Base-by-base conservation (phyloP, 2,888 invertebrate genomes). In the Patella caerulea region DNA sequence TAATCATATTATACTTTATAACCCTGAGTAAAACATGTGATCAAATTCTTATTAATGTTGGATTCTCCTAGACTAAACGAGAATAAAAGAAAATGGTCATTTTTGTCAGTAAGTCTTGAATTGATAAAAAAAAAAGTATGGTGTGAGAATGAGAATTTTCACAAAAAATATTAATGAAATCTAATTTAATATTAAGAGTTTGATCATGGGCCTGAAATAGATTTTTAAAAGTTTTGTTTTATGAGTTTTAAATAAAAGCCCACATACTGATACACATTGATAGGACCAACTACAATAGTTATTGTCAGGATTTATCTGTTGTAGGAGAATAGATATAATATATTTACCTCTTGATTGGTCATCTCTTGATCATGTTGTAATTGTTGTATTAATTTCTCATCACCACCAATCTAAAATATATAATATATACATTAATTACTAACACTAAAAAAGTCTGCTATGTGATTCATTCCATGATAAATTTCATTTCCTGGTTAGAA, bases 341-440 rank as follows among this genome's bases (percentile, higher is more conserved):
- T 65, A 76, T 83, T 78, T 80, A 90, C 90, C 89, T 90, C 90
- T 75, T 89, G 89, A 19, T 88, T 79, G 7, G 89, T 85, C 74
- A 90, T 87, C 79, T 90, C 88, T 79, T 89, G 88, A 74, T 89
- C 89, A 83, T 89, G 86, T 77, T 88, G 87, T 29, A 89, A 81
- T 76, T 89, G 86, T 65, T 89, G 88, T 45, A 90, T 87, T 24
- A 80, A 86, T 79, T 90, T 91, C 74, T 87, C 89, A 81, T 86
- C 88, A 71, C 85, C 82, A 3, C 80, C 79, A 77, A 86, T 85
- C 90, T 90, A 79, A 52, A 86, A 83, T 69, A 74, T 12, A 77
- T 77, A 71, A 59, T 14, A 54, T 56, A 24, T 45, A 34, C 5
- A 34, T 34, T 4, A 5, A 34, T 34, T 45, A 9, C 45, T 7